These are phyloP conservation scores for Macrosiphum euphorbiae DNA, from an alignment of 2,888 invertebrate species.

Conservation along the genomic window DNA sequence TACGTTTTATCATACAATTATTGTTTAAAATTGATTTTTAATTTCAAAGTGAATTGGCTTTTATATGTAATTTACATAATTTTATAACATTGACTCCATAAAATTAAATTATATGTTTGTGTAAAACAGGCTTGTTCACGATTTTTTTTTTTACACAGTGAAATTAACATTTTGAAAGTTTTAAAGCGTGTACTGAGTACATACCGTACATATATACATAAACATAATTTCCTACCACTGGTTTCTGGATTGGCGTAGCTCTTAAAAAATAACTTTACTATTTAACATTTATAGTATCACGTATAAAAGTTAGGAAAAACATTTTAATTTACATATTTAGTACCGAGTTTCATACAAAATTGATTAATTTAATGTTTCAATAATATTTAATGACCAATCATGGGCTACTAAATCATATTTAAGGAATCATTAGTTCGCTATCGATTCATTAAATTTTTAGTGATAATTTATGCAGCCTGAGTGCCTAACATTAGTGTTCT, in stretches of 20 bases:
- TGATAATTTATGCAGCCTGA: neutral
- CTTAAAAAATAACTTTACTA: neutral
- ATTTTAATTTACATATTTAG: neutral
- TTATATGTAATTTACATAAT: conserved; percentile 49
- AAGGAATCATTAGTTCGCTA: neutral
- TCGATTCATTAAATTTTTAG: neutral
- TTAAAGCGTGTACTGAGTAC: neutral
- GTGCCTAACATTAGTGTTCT: neutral
- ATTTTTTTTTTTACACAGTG: conserved; percentile 18
- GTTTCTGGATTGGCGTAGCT: neutral
- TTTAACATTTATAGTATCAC: neutral
- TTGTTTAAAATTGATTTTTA: conserved; percentile 44
- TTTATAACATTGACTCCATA: conserved; percentile 21
- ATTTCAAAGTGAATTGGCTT: conserved; percentile 5
- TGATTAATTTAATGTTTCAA: neutral
- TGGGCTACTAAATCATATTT: neutral
- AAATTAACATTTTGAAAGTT: conserved; percentile 46
- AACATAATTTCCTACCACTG: neutral
- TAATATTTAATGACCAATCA: neutral
- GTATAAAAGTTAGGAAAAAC: neutral
- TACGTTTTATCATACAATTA: conserved; percentile 2
- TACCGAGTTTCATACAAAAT: neutral
- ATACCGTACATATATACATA: neutral
- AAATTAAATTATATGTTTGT: conserved; percentile 45
- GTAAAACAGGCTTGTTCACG: conserved; percentile 31